Evolutionary conservation across 1,140 invertebrate species (phyloP), one percentile per base, ranked within the genome.

Genomic region (Dreissena polymorpha): DNA sequence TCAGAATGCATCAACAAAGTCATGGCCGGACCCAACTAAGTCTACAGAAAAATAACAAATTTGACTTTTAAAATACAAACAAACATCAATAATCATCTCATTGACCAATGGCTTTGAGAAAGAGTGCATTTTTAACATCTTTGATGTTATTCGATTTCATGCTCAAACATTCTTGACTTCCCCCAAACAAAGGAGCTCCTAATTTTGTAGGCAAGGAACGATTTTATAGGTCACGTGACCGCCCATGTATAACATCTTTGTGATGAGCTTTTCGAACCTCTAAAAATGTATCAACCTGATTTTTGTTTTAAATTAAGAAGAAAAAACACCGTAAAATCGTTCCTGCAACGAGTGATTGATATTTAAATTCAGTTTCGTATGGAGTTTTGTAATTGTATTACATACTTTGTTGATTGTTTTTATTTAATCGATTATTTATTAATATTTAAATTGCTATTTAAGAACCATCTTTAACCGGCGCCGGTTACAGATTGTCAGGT

Each of bases 1-100:
- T 60, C 88, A 92, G 91, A 92, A 77, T 92, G 91, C 85, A 90
- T 92, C 86, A 88, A 91, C 85, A 91, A 89, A 86, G 86, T 92
- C 39, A 86, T 92, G 89, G 89, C 88, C 73, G 91, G 91, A 53
- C 91, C 80, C 75, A 83, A 84, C 55, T 76, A 76, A 86, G 53
- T 68, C 50, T 50, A 73, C 14, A 29, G 8, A 55, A n/a, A 21
- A 50, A 73, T 50, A 72, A 27, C 50, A 82, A 73, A 18, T 16
- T 16, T 49, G 27, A 80, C 68, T 78, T 68, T 57, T 73, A 60
- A 60, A 63, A 74, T 63, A 73, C 50, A 64, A 64, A 67, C 14
- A 55, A 70, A 64, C 65, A 68, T 65, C 76, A 64, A 76, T 25
- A 50, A n/a, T 51, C 23, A 51, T 73, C 39, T 39, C 39, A 39